These are phyloP conservation scores for Ptilodon capucinus DNA, from an alignment of 2,888 invertebrate species.

Conservation along the genomic window DNA sequence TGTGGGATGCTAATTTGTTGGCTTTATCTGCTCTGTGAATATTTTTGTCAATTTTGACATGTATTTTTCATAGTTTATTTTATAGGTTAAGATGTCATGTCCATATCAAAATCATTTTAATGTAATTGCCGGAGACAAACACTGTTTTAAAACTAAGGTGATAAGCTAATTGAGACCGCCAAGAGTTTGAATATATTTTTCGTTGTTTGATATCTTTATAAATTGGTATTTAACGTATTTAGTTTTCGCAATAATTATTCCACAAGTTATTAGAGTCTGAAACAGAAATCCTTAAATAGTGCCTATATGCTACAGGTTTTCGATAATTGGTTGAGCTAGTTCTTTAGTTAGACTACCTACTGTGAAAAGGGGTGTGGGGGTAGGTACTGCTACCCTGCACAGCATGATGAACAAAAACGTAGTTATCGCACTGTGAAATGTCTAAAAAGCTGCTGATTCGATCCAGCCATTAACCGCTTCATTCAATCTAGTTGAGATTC, in stretches of 20 bases:
- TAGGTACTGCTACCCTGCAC: no score
- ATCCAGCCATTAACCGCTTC: no score
- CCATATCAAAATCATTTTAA: constrained; percentile 76
- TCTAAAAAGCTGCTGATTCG: no score
- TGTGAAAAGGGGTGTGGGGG: no score
- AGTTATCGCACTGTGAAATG: no score
- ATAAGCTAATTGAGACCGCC: constrained; percentile 23
- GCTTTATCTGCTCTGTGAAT: neutral
- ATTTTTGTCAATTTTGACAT: constrained; percentile 16
- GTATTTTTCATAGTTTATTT: constrained; percentile 19
- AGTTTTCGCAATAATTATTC: constrained; percentile 16
- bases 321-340: no score
- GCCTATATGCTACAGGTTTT: neutral
- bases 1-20: no score
- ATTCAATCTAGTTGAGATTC: no score
- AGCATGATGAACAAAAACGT: no score
- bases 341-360: no score
- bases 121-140: constrained; percentile 45
- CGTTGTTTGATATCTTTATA: constrained; percentile 7
- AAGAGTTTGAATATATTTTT: constrained; percentile 10
- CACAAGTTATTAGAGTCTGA: no score
- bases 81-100: constrained; percentile 75
- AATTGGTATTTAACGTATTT: constrained; percentile 6
- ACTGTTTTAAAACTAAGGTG: constrained; percentile 38
- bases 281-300: constrained; percentile 1